Evolutionary conservation across 2,888 invertebrate species (phyloP).

Genomic region (Stramonita haemastoma): DNA sequence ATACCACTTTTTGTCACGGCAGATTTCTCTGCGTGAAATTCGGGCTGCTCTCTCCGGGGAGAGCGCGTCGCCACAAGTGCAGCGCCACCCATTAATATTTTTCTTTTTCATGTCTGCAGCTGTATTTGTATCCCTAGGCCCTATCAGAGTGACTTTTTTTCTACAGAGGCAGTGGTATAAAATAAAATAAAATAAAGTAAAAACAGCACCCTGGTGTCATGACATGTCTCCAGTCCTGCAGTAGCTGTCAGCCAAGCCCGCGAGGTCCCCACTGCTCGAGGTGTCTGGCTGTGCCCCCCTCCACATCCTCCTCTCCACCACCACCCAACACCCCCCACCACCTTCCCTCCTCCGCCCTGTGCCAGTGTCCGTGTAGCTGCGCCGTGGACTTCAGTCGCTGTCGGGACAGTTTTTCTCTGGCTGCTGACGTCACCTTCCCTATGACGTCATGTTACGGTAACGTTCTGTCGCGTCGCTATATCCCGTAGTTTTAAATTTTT

Average conservation of each 20-base stretch:
- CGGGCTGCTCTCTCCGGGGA: too few relatives aligned
- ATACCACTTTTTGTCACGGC: too few relatives aligned
- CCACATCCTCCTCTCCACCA: not conserved
- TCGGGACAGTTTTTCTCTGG: conserved; percentile 27
- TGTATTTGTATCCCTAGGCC: too few relatives aligned
- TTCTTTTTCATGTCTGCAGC: too few relatives aligned
- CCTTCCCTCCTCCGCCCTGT: not conserved
- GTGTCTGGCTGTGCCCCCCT: not conserved
- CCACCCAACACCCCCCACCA: not conserved
- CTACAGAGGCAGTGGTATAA: too few relatives aligned
- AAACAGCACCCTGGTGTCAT: not conserved
- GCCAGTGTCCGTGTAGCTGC: conserved; percentile 34
- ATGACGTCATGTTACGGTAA: conserved; percentile 30
- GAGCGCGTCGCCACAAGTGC: too few relatives aligned
- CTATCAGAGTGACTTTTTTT: too few relatives aligned
- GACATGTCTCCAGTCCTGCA: not conserved
- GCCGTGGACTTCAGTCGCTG: conserved; percentile 31
- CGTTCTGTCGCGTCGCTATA: not conserved
- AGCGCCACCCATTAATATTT: too few relatives aligned
- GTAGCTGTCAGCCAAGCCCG: not conserved
- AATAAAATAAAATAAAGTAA: too few relatives aligned
- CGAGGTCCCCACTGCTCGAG: not conserved
- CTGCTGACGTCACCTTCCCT: conserved; percentile 8
- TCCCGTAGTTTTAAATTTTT: not conserved
- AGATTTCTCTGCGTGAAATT: too few relatives aligned